Conservation (phyloP, 2,888 invertebrate species). For the Argynnis bischoffii region DNA sequence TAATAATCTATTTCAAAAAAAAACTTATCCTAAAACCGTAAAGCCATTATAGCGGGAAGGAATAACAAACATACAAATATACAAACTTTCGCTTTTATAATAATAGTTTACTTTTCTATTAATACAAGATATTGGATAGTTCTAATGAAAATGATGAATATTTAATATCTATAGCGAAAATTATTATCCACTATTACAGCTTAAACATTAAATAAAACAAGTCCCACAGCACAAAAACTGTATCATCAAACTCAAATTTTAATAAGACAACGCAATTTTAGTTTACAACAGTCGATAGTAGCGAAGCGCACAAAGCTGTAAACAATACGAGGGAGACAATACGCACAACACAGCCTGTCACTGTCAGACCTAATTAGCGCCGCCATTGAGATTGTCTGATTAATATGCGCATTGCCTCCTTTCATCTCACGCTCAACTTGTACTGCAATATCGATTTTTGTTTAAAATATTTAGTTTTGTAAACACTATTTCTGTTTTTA, state of each 20-base stretch:
- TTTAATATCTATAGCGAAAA: too few relatives aligned
- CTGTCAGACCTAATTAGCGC: slow-evolving; percentile 77
- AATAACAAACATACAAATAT: too few relatives aligned
- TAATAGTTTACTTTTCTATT: too few relatives aligned
- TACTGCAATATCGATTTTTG: slow-evolving; percentile 41
- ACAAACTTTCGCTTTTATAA: too few relatives aligned
- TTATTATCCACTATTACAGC: too few relatives aligned
- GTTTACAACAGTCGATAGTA: slow-evolving; percentile 39
- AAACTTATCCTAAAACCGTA: too few relatives aligned
- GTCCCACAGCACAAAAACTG: background rate
- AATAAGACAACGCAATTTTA: slow-evolving; percentile 30
- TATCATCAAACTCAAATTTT: slow-evolving; percentile 13
- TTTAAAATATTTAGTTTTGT: slow-evolving; percentile 26
- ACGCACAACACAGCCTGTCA: slow-evolving; percentile 66
- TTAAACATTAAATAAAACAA: background rate
- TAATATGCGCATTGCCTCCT: slow-evolving; percentile 66
- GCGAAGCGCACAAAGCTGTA: slow-evolving; percentile 54
- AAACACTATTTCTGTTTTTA: slow-evolving; percentile 6
- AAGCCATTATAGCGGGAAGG: too few relatives aligned
- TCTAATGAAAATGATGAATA: background rate
- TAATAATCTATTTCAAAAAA: too few relatives aligned
- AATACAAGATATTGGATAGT: background rate
- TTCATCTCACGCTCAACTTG: slow-evolving; percentile 51
- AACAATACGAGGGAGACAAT: slow-evolving; percentile 68
- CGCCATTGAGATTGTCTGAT: slow-evolving; percentile 72